Base-by-base conservation (phyloP, 1,140 invertebrate species). In the Rhagoletis zephyria region DNA sequence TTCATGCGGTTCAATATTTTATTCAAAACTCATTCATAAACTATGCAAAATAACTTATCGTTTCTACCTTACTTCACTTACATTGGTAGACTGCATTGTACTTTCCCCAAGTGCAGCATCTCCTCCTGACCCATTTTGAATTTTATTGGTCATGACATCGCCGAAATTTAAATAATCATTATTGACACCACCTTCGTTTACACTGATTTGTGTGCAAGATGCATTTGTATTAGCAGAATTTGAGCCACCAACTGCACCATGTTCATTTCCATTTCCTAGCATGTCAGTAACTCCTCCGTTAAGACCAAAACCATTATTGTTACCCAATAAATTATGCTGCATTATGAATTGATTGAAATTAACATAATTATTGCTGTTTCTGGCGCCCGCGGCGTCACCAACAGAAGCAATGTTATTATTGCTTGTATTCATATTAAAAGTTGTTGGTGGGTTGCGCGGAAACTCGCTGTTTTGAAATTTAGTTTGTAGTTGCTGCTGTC, bases 321-420 rank as follows among this genome's bases (percentile, higher is more conserved):
- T 60, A 7, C 59, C 60, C n/a, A 67, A 60, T 70, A 92, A 87
- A 89, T 92, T 92, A 88, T 92, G 92, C 88, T 92, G 92, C 74
- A 90, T 90, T 30, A 92, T 92, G 88, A 92, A 92, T 89, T 92
- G 92, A 89, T 92, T 92, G 65, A 92, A 92, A 85, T 92, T 92
- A 63, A 92, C 92, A 87, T 92, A 92, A 88, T 92, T 92, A 86
- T 91, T 92, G 85, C 91, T n/a, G n/a, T 92, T 77, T 64, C 86
- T 48, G 19, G 42, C 5, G 64, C 51, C 19, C 16, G n/a, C 48
- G 45, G 51, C 5, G 9, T 19, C 74, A 19, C 74, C 48, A 51
- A 56, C 45, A 30, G 48, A 5, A 16, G 74, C 48, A 81, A 81
- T 19, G 48, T 56, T 59, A 42, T 81, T 81, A 81, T 81, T 81